Conservation (phyloP, 2,113 vertebrate species). For the Atlantisia rogersi region DNA sequence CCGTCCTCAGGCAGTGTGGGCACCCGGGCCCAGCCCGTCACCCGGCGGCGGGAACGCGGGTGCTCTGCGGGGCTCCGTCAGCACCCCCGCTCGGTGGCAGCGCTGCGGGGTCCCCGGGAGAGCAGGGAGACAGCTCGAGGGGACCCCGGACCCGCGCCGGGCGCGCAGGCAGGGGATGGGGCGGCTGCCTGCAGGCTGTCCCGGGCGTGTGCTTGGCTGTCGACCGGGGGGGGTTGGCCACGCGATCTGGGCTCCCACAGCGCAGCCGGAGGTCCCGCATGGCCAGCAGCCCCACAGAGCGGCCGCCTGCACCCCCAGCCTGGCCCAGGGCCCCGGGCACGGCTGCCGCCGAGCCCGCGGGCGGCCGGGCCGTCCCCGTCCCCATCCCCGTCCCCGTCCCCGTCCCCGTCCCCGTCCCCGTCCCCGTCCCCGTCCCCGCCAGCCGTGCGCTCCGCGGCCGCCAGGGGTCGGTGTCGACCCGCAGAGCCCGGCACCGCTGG, state of each 20-base stretch:
- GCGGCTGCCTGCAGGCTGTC: not conserved
- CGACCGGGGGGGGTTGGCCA: not conserved
- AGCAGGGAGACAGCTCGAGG: no score
- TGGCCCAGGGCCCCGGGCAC: not conserved
- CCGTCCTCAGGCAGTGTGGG: not conserved
- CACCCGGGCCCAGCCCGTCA: no score
- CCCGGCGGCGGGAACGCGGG: not conserved
- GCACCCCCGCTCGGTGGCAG: not conserved
- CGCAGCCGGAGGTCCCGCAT: not conserved
- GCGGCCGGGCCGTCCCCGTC: not conserved
- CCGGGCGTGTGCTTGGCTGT: not conserved
- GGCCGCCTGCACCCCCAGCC: not conserved
- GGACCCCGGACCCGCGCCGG: not conserved
- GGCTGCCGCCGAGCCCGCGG: not conserved
- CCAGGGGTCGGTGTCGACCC: not conserved
- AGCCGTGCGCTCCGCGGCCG: not conserved
- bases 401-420: no score
- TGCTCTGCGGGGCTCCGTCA: not conserved
- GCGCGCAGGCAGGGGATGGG: not conserved
- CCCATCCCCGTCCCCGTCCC: no score
- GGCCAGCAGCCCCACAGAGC: not conserved
- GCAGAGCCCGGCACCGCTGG: not conserved
- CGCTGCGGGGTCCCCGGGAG: not conserved
- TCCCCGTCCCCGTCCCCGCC: not conserved
- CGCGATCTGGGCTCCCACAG: not conserved